Conservation (phyloP, 2,797 vertebrate species). For the Cuniculus paca region DNA sequence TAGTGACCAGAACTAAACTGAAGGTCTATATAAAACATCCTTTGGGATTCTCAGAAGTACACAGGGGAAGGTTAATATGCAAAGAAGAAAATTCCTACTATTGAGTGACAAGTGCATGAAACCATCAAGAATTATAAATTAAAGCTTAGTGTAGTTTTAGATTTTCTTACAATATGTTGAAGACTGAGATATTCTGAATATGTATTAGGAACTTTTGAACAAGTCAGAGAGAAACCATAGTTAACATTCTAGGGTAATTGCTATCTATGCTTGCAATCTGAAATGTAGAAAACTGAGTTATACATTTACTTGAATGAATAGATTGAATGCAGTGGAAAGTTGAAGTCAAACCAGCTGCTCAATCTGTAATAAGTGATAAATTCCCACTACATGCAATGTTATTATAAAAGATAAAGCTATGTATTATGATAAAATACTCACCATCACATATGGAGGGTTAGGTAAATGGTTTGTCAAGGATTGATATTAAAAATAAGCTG, state of each 20-base stretch:
- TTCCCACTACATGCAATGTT: background rate
- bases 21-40: background rate
- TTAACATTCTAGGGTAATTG: background rate
- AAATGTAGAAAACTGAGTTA: background rate
- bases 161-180: background rate
- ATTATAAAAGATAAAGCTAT: background rate
- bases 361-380: background rate
- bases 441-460: background rate
- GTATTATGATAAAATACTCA: background rate
- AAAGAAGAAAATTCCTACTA: background rate
- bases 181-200: background rate
- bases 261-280: background rate
- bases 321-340: background rate
- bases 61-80: background rate
- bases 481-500: background rate
- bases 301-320: background rate
- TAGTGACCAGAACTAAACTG: conserved; percentile 4
- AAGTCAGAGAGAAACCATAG: background rate
- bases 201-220: background rate
- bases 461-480: background rate
- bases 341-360: background rate
- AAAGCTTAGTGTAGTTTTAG: background rate
- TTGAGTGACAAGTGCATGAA: background rate
- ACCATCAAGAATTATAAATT: background rate
- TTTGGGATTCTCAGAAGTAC: background rate